Conservation (phyloP, 2,113 vertebrate genomes). For the Macquaria ambigua region DNA sequence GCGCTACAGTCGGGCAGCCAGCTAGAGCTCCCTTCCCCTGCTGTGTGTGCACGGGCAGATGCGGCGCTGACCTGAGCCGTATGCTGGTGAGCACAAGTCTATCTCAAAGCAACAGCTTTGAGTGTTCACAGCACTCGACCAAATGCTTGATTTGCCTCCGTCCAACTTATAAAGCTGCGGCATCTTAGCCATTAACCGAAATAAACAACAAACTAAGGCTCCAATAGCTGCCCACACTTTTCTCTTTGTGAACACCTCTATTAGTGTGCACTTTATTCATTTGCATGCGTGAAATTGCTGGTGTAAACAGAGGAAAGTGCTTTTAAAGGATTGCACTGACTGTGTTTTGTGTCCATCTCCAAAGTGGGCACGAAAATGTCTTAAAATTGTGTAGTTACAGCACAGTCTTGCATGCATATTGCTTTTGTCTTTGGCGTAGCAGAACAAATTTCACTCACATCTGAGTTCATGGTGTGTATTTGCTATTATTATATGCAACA, state of each 20-base stretch:
- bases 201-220: slow-evolving; percentile 10
- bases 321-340: slow-evolving; percentile 2
- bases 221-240: slow-evolving; percentile 10
- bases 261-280: slow-evolving; percentile 5
- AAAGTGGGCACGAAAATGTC: background rate
- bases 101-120: slow-evolving; percentile 39
- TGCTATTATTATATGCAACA: slow-evolving; percentile 14
- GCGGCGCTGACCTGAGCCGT: slow-evolving; percentile 62
- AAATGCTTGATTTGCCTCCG: slow-evolving; percentile 27
- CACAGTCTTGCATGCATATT: background rate
- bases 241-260: background rate
- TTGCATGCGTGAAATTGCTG: background rate
- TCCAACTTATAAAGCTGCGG: background rate
- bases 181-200: slow-evolving; percentile 7
- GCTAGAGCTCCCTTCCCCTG: slow-evolving; percentile 20
- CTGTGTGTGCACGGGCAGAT: slow-evolving; percentile 50
- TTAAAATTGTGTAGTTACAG: background rate
- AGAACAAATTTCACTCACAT: background rate
- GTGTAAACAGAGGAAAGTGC: slow-evolving; percentile 16
- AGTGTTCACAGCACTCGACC: slow-evolving; percentile 3
- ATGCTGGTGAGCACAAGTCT: slow-evolving; percentile 46
- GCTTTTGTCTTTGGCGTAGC: slow-evolving; percentile 3
- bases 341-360: background rate
- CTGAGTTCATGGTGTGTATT: background rate
- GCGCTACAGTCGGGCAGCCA: slow-evolving; percentile 22